phyloP scores from a whole-genome alignment of 2,113 vertebrate species.

The Barbus barbus region DNA sequence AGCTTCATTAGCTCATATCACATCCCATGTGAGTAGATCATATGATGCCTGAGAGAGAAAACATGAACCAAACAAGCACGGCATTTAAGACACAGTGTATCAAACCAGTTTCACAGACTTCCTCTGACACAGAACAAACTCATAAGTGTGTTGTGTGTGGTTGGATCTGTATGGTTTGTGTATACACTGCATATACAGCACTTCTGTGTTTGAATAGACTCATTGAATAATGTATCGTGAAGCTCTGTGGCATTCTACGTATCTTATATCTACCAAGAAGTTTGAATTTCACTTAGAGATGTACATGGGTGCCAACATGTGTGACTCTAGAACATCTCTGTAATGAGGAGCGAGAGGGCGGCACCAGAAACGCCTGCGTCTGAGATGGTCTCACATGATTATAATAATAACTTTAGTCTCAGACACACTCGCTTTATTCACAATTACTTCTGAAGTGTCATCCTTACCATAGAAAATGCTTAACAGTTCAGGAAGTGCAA shows the following conservation, averaged over 20 bases:
- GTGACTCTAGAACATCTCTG: background rate
- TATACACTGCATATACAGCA: background rate
- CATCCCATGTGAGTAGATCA: slow-evolving; percentile 55
- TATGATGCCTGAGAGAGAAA: slow-evolving; percentile 33
- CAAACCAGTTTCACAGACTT: background rate
- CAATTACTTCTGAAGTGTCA: background rate
- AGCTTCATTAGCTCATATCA: background rate
- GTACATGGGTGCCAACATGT: too few species aligned
- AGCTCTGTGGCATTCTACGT: background rate
- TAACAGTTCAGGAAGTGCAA: background rate
- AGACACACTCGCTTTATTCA: background rate
- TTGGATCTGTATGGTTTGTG: background rate
- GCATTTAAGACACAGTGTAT: background rate
- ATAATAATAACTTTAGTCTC: background rate
- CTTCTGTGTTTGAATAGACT: background rate
- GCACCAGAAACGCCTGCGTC: background rate
- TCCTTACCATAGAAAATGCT: background rate
- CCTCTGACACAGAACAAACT: background rate
- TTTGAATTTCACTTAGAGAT: background rate
- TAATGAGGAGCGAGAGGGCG: background rate
- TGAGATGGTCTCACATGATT: background rate
- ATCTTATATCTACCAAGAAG: background rate
- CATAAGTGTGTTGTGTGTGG: too few species aligned
- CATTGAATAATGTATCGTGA: background rate
- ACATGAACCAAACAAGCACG: slow-evolving; percentile 7